These are phyloP conservation scores for Nasonia longicornis DNA, from an alignment of 1,140 invertebrate species.

Conservation along the genomic window DNA sequence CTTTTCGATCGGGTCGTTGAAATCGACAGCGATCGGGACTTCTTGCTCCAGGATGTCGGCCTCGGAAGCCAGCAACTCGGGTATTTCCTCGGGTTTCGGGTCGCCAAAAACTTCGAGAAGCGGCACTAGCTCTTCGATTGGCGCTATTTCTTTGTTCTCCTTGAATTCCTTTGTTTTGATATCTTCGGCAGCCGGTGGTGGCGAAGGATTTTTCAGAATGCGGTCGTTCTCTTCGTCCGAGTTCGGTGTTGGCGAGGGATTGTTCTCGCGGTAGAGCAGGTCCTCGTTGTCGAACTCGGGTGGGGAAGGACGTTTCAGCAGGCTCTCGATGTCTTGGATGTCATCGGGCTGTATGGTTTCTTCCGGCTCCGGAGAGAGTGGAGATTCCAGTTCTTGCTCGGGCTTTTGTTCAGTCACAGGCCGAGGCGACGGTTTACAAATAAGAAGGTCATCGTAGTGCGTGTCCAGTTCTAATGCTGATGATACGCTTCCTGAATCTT, in stretches of 20 bases:
- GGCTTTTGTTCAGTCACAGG: neutral
- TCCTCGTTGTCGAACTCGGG: neutral
- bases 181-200: neutral
- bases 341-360: constrained; percentile 34
- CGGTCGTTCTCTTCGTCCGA: neutral
- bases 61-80: neutral
- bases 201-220: neutral
- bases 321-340: neutral
- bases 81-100: constrained; percentile 32
- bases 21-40: neutral
- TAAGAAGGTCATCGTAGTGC: neutral
- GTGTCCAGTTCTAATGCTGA: neutral
- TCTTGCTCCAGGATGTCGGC: neutral
- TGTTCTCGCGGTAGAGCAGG: neutral
- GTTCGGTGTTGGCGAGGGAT: neutral
- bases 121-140: constrained; percentile 1
- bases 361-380: constrained; percentile 27
- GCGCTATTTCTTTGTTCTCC: neutral
- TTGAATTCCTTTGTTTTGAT: neutral
- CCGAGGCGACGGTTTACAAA: neutral
- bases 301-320: neutral
- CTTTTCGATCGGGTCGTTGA: constrained; percentile 42
- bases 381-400: constrained; percentile 20
- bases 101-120: constrained; percentile 38
- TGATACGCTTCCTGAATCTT: neutral